Base-by-base conservation (phyloP, 2,888 invertebrate species). In the Timandra comae region DNA sequence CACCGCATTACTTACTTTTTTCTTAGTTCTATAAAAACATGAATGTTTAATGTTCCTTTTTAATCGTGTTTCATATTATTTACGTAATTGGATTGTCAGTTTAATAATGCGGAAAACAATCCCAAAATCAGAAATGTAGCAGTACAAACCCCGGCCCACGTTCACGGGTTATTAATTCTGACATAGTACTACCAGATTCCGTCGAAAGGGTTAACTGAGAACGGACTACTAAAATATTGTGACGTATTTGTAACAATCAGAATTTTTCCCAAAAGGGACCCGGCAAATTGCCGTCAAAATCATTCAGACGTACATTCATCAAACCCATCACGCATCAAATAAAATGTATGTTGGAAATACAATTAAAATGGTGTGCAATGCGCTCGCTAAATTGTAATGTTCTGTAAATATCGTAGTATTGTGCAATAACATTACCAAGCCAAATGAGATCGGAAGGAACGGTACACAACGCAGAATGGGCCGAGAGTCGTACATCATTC, bases 101-200 rank as follows among this genome's bases (percentile, higher is more conserved):
- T 79, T 82, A 84, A 85, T 80, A 80, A 81, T 74, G 79, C 82
- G 82, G 78, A 72, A 81, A 82, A 84, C 81, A 82, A 81, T 81
- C 74, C 67, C 60, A 66, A 73, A 77, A 75, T 74, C 74, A 68
- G 76, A 73, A 80, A 79, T 82, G 65, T 70, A 61, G 63, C 52
- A 51, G 58, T 65, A 56, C 55, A 63, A 59, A 52, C 53, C 59
- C 67, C 60, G 61, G 49, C 49, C 52, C 52, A 57, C 63, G 62
- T 81, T 82, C 66, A 80, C 79, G 85, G 73, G 67, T 61, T 78
- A 77, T 85, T 82, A 82, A 84, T 75, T 65, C 72, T 85, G 81
- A 85, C 67, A 85, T 79, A 82, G 78, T 78, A 53, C 72, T 57
- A 58, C 44, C 52, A 52, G 62, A 56, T 49, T 49, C 57, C 56